Conservation (phyloP, 2,113 vertebrate genomes). For the Lathamus discolor region DNA sequence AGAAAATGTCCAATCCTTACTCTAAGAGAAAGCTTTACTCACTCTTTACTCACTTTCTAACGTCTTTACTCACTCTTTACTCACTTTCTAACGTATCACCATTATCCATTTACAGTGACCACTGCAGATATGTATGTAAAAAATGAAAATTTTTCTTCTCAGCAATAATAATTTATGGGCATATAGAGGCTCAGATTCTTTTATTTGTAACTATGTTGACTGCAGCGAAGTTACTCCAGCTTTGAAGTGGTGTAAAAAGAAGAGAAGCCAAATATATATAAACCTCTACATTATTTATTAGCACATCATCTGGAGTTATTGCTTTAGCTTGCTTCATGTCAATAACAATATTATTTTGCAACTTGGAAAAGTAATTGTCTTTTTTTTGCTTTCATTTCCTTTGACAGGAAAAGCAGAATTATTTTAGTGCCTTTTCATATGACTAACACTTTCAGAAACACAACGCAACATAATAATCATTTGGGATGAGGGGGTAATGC, state of each 20-base stretch:
- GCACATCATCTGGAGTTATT: neutral
- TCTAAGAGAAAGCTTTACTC: neutral
- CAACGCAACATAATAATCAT: neutral
- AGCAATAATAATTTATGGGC: neutral
- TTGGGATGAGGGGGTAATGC: neutral
- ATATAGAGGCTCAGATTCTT: neutral
- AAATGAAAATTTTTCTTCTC: neutral
- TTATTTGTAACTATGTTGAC: neutral
- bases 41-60: neutral
- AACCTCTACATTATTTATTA: constrained; percentile 27
- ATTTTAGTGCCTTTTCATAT: constrained; percentile 28
- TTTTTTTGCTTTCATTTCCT: constrained; percentile 48
- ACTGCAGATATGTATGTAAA: neutral
- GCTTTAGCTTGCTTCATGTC: neutral
- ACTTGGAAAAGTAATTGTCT: constrained; percentile 20
- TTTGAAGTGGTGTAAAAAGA: neutral
- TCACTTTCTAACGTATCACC: neutral
- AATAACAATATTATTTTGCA: neutral
- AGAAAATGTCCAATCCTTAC: neutral
- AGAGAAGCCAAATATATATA: neutral
- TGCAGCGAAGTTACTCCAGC: neutral
- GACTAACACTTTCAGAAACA: constrained; percentile 27
- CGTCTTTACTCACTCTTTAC: neutral
- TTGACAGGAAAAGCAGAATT: constrained; percentile 1
- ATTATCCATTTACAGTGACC: neutral